These are phyloP conservation scores for Heliconius hewitsoni DNA, from an alignment of 1,140 invertebrate genomes.

Conservation along the genomic window DNA sequence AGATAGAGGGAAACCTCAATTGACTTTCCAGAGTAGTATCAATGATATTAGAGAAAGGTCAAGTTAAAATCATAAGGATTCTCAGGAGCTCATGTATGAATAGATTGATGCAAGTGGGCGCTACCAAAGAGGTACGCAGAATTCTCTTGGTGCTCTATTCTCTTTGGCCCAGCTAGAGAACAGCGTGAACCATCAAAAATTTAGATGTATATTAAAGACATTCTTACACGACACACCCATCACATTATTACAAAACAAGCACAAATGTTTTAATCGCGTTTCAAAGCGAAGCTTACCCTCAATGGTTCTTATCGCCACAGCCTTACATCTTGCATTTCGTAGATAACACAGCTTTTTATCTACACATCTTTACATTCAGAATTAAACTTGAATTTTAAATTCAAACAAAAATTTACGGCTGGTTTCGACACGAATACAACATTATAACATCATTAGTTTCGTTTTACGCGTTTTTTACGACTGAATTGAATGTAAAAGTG, in stretches of 20 bases:
- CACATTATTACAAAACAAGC: neutral
- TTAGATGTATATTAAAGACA: neutral
- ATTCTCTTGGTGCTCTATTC: too few relatives aligned
- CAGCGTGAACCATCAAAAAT: neutral
- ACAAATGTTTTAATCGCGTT: neutral
- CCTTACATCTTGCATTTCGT: constrained; percentile 3
- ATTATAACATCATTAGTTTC: constrained; percentile 21
- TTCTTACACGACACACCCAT: neutral
- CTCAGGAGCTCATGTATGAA: too few relatives aligned
- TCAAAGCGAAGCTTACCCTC: neutral
- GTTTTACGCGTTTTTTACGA: constrained; percentile 30
- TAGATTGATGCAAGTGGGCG: too few relatives aligned
- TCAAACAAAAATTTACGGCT: constrained; percentile 12
- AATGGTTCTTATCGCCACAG: neutral
- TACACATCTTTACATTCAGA: constrained; percentile 1
- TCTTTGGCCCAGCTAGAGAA: too few relatives aligned
- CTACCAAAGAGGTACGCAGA: too few relatives aligned
- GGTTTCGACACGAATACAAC: constrained; percentile 18
- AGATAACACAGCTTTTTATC: constrained; percentile 3
- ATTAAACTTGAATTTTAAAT: neutral
- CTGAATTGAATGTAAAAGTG: constrained; percentile 15
- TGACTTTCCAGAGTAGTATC: too few relatives aligned
- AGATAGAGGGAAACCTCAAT: too few relatives aligned
- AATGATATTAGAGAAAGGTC: too few relatives aligned
- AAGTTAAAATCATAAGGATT: too few relatives aligned